phyloP scores from a whole-genome alignment of 2,113 vertebrate species.

The Percopsis transmontana region DNA sequence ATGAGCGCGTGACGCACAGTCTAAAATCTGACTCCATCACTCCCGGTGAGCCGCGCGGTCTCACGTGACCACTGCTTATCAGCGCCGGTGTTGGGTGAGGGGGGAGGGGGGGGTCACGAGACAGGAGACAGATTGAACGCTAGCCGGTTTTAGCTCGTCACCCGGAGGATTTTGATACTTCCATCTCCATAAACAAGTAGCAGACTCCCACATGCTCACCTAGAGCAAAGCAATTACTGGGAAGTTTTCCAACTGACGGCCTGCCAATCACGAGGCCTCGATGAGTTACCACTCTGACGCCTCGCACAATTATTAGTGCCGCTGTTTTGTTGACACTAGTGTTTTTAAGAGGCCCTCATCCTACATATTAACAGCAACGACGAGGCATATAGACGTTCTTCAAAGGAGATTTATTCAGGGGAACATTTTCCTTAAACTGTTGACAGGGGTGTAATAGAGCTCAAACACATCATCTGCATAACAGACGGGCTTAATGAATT shows the following conservation, averaged over 20 bases:
- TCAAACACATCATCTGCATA: conserved; percentile 56
- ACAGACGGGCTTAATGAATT: conserved; percentile 38
- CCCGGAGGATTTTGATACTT: conserved; percentile 49
- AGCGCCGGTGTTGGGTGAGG: conserved; percentile 45
- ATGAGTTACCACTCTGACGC: conserved; percentile 26
- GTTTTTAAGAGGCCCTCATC: conserved; percentile 39
- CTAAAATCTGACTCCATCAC: conserved; percentile 62
- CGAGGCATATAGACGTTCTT: conserved; percentile 44
- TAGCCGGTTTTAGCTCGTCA: conserved; percentile 50
- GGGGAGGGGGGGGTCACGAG: conserved; percentile 49
- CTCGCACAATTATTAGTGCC: conserved; percentile 40
- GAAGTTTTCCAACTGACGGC: conserved; percentile 49
- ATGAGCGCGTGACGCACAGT: conserved; percentile 52
- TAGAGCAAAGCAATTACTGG: conserved; percentile 53
- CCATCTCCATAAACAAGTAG: conserved; percentile 54
- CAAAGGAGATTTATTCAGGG: conserved; percentile 51
- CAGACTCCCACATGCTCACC: conserved; percentile 52
- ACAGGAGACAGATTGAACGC: conserved; percentile 55
- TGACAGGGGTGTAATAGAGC: conserved; percentile 45
- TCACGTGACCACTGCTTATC: conserved; percentile 64
- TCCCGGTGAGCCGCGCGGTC: conserved; percentile 34
- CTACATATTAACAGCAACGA: conserved; percentile 41
- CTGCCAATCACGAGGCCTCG: conserved; percentile 56
- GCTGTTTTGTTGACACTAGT: conserved; percentile 50
- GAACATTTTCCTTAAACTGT: conserved; percentile 46